Base-by-base conservation (phyloP, 2,113 vertebrate genomes). In the Rissa tridactyla region DNA sequence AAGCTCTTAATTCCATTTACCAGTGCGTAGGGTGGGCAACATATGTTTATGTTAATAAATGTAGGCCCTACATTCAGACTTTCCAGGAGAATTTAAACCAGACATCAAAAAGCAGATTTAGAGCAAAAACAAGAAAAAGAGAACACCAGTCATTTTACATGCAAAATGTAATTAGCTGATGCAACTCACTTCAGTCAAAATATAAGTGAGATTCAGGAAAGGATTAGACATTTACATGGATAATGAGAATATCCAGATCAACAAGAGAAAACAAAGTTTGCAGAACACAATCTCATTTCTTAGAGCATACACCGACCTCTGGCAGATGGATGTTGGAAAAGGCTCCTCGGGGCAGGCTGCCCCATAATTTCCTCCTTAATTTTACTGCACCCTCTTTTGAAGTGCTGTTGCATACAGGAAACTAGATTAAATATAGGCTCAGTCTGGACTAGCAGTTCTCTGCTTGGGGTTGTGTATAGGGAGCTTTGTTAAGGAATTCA, bases 91-190 rank as follows among this genome's bases (percentile, higher is more conserved):
- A 71, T 76, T 84, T 69, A 84, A 95, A 72, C 11, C 26, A 52
- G 46, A 78, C 52, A 61, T 1, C 44, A 36, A 65, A 92, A 92
- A 72, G 23, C 10, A 64, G 38, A 65, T 36, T 85, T 61, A 61
- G 57, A 84, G 47, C 29, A 92, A 82, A 91, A 89, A 62, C 1
- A 1, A 75, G 40, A 34, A 76, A 76, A 79, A 86, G 11, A 52
- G 78, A 69, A 51, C 51, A 88, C 26, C n/a, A 42, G 47, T 46
- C 6, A 3, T 77, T 92, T 83, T 60, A 78, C 23, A 34, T 8
- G 52, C 76, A 75, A 86, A 93, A 44, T 92, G 10, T 75, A 90
- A 86, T 93, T 78, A 92, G 80, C 44, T 52, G 69, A 86, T 83
- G 29, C 68, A 90, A 81, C 38, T 73, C 64, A 70, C 64, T 88